Percentiles rank a stretch among this genome's conserved stretches.
Evolutionary conservation across 2,113 vertebrate species (phyloP).

Genomic region (Oreotrochilus melanogaster): DNA sequence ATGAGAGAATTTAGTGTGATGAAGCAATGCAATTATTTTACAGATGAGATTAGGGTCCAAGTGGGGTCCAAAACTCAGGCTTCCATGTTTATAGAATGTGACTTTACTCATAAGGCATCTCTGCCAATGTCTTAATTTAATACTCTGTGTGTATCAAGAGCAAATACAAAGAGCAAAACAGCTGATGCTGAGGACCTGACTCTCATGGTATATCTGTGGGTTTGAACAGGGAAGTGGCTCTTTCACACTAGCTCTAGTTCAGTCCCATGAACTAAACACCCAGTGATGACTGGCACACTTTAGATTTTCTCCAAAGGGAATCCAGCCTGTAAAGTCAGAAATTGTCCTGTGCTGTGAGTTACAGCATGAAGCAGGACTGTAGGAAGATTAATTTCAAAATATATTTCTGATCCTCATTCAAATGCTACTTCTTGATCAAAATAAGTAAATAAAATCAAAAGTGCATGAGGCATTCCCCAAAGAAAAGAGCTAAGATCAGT

Average conservation of each 20-base stretch:
- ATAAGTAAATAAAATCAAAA: not conserved
- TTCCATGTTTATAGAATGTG: not conserved
- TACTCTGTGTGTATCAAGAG: not conserved
- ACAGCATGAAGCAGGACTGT: not conserved
- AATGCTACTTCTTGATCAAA: not conserved
- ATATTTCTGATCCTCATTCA: not conserved
- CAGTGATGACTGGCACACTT: not conserved
- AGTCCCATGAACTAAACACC: not conserved
- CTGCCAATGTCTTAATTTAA: not conserved
- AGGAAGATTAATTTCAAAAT: not conserved
- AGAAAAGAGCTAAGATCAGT: not conserved
- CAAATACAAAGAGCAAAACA: not conserved
- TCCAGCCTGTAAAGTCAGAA: not conserved
- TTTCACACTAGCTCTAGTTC: not conserved
- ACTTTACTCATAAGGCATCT: not conserved
- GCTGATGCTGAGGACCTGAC: not conserved
- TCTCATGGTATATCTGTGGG: fast-evolving
- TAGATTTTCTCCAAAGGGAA: not conserved
- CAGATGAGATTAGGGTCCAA: not conserved
- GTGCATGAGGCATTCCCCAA: not conserved
- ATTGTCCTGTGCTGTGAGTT: not conserved
- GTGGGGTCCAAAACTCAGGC: not conserved
- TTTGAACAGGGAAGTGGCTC: not conserved
- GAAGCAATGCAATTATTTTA: not conserved
- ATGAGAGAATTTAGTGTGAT: not conserved